Evolutionary conservation across 2,797 vertebrate genomes (phyloP).

Genomic region (Oreochromis grahami): DNA sequence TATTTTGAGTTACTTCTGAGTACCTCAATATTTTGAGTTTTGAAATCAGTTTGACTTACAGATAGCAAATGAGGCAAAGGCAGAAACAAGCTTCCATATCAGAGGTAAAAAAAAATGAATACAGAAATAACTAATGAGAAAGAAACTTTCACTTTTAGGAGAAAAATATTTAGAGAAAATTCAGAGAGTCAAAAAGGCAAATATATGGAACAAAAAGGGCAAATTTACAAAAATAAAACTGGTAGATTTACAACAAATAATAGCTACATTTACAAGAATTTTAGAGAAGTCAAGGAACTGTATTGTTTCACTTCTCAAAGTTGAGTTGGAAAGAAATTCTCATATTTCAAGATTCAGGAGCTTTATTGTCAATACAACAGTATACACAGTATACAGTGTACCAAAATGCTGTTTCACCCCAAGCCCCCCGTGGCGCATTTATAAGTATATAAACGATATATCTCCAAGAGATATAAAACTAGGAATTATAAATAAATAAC

Average conservation of each 20-base stretch:
- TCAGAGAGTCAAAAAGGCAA: background rate
- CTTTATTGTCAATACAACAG: background rate
- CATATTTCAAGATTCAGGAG: background rate
- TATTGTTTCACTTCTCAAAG: background rate
- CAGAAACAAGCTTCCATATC: background rate
- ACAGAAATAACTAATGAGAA: background rate
- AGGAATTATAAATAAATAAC: background rate
- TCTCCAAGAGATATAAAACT: background rate
- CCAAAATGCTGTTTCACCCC: background rate
- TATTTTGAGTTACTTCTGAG: background rate
- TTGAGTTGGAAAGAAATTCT: background rate
- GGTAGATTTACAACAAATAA: background rate
- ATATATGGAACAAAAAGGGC: background rate
- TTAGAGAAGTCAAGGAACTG: background rate
- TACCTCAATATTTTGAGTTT: background rate
- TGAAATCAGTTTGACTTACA: background rate
- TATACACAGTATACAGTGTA: too few relatives aligned
- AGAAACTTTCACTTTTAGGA: background rate
- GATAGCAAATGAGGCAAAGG: background rate
- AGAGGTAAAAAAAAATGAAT: background rate
- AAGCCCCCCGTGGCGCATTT: background rate
- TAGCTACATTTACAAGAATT: background rate
- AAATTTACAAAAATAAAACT: background rate
- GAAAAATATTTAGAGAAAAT: background rate
- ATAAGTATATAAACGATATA: background rate